Base-by-base conservation (phyloP, 2,797 vertebrate genomes). In the Balearica regulorum region DNA sequence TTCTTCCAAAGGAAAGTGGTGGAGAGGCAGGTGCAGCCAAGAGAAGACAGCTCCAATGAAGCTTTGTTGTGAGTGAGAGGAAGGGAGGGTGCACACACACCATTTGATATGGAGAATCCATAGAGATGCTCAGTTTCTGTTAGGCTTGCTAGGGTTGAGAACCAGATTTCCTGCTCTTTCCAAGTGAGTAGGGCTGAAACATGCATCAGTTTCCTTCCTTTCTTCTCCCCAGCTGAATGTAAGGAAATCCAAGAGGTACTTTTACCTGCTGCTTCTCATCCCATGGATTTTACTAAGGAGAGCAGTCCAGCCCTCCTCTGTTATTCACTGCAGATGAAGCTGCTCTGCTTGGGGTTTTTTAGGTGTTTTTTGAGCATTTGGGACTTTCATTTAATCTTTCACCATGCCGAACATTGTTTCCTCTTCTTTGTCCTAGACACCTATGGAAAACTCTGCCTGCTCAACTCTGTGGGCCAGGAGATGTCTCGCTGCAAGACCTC, bases 401-500 rank as follows among this genome's bases (percentile, higher is more conserved):
- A 46, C 24, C 11, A 3, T 62, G 44, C 41, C 65, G 92, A 79
- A 54, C 1, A 0, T 16, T 3, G 10, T 25, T 93, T 48, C 43
- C 44, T 91, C 24, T 83, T 81, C 62, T 93, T 75, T 53, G 16
- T 54, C 46, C 48, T 95, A 99, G 99, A 99, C 90, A 99, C 99
- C 13, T 99, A 99, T 0, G 99, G 98, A 8, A 99, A 99, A n/a
- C 99, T 99, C 84, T 98, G 98, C 29, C 98, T 99, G 75, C 98
- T 99, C 89, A 99, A 99, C 98, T 99, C 99, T 1, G 97, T 98
- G 54, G 99, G 99, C 24, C 99, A 99, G 92, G 99, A 99, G 98
- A 99, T 99, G 97, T 99, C 99, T 3, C 98, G 98, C 31, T 99
- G 99, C 95, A 99, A 99, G 98, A 99, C 99, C 1, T 99, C 99